A percentile compares a stretch with the other conserved stretches of the same genome.
Conservation (phyloP, 2,113 vertebrate species). For the Progne subis region DNA sequence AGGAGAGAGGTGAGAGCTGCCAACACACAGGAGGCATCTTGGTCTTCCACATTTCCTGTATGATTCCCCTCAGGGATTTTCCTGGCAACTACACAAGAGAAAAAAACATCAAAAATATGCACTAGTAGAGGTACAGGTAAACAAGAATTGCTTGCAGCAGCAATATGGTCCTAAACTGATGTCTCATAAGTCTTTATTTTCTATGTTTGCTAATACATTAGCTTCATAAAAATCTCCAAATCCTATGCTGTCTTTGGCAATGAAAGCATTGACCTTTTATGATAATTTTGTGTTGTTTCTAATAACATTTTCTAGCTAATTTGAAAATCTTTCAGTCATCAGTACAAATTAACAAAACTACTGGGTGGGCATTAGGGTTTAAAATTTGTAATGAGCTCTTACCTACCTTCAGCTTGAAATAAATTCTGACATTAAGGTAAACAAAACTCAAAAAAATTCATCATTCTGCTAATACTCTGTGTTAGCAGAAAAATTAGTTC, state of each 20-base stretch:
- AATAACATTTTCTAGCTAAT: background rate
- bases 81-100: background rate
- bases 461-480: background rate
- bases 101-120: background rate
- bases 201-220: background rate
- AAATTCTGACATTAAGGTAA: background rate
- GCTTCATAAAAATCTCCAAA: background rate
- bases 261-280: background rate
- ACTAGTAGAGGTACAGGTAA: background rate
- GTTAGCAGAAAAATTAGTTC: background rate
- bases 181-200: background rate
- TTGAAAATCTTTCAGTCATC: background rate
- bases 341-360: constrained; percentile 1
- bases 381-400: background rate
- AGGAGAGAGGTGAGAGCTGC: background rate
- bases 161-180: background rate
- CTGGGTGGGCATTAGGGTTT: background rate
- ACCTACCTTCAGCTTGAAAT: background rate
- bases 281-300: background rate
- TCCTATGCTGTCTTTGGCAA: background rate
- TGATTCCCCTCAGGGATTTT: background rate
- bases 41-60: background rate
- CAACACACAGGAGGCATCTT: background rate
- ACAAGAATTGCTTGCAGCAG: background rate
- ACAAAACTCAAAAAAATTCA: background rate